phyloP scores from a whole-genome alignment of 1,140 invertebrate genomes.

The Oryctes rhinoceros region DNA sequence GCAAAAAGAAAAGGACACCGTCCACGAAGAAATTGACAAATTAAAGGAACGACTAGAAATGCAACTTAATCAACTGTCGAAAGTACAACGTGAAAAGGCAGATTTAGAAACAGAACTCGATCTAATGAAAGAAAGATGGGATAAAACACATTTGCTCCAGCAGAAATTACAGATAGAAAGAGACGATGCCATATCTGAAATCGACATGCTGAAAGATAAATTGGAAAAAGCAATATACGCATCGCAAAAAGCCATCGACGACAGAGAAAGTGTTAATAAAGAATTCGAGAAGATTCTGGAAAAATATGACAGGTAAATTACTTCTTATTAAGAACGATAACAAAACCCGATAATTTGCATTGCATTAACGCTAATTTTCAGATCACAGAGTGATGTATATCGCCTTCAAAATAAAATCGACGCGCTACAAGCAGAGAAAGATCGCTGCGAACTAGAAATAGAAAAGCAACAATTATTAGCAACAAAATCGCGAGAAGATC shows the following conservation, averaged over 20 bases:
- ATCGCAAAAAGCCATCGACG: constrained; percentile 83
- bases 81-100: constrained; percentile 86
- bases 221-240: constrained; percentile 84
- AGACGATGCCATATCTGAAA: constrained; percentile 84
- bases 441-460: constrained; percentile 83
- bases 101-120: constrained; percentile 85
- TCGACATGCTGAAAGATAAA: constrained; percentile 89
- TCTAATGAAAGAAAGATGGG: constrained; percentile 85
- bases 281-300: constrained; percentile 92
- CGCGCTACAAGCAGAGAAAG: constrained; percentile 84
- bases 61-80: constrained; percentile 79
- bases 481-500: constrained; percentile 84
- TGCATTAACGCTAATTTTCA: constrained; percentile 59
- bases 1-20: constrained; percentile 87
- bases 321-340: neutral
- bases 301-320: constrained; percentile 86
- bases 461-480: constrained; percentile 83
- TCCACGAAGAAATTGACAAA: constrained; percentile 81
- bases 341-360: constrained; percentile 34
- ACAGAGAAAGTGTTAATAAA: constrained; percentile 86
- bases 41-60: constrained; percentile 82
- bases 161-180: constrained; percentile 88
- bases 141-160: constrained; percentile 83
- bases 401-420: constrained; percentile 88
- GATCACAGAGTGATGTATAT: constrained; percentile 87